A percentile compares a stretch with the other conserved stretches of the same genome.
These are phyloP conservation scores for Cataglyphis altisquamis DNA, from an alignment of 2,888 invertebrate genomes.

Conservation along the genomic window DNA sequence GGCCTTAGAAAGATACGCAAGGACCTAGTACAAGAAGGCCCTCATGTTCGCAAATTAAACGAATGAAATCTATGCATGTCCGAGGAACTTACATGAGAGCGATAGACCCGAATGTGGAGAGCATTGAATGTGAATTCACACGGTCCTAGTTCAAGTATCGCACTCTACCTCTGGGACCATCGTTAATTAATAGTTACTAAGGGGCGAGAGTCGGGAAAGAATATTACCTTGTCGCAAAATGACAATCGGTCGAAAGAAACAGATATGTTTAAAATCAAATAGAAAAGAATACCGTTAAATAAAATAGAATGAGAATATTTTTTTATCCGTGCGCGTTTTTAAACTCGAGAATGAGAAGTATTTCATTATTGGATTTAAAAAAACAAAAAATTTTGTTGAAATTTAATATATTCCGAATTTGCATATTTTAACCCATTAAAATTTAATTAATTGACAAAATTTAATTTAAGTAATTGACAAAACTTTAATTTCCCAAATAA, in stretches of 20 bases:
- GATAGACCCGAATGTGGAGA: neutral
- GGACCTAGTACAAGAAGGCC: conserved; percentile 3
- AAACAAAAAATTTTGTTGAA: conserved; percentile 24
- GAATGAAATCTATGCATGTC: conserved; percentile 33
- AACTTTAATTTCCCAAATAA: neutral
- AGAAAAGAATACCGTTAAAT: neutral
- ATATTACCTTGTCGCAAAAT: conserved; percentile 47
- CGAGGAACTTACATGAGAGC: neutral
- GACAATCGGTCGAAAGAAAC: conserved; percentile 36
- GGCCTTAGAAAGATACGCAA: conserved; percentile 14
- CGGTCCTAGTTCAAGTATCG: conserved; percentile 10
- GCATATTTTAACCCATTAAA: neutral
- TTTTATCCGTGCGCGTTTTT: neutral
- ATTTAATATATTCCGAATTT: conserved; percentile 12
- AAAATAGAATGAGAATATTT: neutral
- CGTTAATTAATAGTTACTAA: conserved; percentile 60
- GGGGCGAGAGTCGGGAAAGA: conserved; percentile 6
- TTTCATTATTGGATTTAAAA: conserved; percentile 15
- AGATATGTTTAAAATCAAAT: neutral
- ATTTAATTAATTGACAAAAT: conserved; percentile 8
- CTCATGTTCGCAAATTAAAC: conserved; percentile 43
- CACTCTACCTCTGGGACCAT: conserved; percentile 15
- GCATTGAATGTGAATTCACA: conserved; percentile 23
- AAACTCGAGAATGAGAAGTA: neutral
- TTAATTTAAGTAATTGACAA: conserved; percentile 1